Evolutionary conservation across 2,797 vertebrate species (phyloP).

Genomic region (Ara ararauna): DNA sequence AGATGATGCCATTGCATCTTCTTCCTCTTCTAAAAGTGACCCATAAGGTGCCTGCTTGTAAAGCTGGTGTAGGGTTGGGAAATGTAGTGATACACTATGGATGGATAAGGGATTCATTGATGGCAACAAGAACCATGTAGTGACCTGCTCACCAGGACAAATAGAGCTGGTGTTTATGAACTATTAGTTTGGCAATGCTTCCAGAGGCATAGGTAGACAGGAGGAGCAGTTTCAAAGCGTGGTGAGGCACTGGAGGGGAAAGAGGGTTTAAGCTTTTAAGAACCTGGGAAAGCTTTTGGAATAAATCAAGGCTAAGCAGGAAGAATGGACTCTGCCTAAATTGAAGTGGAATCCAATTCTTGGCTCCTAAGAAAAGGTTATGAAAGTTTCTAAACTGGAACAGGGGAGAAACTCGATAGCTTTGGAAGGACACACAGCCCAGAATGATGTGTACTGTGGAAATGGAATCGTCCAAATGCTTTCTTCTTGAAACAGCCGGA

Average conservation of each 20-base stretch:
- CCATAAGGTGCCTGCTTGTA: fast-evolving
- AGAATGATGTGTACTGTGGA: not conserved
- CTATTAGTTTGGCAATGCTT: not conserved
- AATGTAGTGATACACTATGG: fast-evolving
- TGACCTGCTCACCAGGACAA: not conserved
- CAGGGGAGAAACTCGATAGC: not conserved
- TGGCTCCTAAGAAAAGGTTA: not conserved
- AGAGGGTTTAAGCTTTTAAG: not conserved
- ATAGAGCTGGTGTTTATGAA: not conserved
- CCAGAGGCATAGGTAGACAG: not conserved
- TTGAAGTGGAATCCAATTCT: not conserved
- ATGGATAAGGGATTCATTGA: too few relatives aligned
- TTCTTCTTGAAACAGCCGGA: not conserved
- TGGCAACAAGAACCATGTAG: fast-evolving
- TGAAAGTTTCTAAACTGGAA: not conserved
- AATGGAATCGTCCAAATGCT: not conserved
- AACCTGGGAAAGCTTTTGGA: not conserved
- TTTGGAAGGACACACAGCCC: not conserved
- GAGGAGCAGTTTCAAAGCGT: not conserved
- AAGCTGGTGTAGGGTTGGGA: not conserved
- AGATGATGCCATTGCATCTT: fast-evolving
- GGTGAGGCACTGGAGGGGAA: not conserved
- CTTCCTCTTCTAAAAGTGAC: not conserved
- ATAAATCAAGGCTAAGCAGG: not conserved
- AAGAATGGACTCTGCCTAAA: not conserved